Conservation (phyloP, 2,888 invertebrate species). For the Laspeyria flexula region DNA sequence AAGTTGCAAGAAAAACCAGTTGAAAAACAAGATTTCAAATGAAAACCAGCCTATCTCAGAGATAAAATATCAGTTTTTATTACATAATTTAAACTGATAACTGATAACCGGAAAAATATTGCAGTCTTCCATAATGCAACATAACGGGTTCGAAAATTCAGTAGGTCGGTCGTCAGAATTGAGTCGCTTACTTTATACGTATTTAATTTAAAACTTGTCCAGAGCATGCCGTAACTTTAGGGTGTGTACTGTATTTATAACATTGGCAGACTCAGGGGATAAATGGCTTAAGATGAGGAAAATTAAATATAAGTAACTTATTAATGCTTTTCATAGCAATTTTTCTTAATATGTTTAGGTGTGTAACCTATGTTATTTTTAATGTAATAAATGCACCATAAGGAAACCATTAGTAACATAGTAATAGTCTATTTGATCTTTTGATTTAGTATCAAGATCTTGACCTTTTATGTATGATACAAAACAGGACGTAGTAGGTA, state of each 20-base stretch:
- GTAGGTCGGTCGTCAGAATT: conserved; percentile 31
- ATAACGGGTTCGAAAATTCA: conserved; percentile 12
- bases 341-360: no score
- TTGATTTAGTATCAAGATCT: conserved; percentile 28
- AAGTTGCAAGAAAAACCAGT: no score
- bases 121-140: conserved; percentile 4
- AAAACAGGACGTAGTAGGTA: no score
- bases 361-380: no score
- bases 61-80: no score
- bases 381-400: not conserved
- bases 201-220: conserved; percentile 25
- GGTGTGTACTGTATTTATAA: conserved; percentile 25
- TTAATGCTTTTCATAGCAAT: no score
- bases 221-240: conserved; percentile 29
- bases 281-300: not conserved
- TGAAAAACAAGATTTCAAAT: no score
- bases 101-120: conserved; percentile 28
- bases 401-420: conserved; percentile 27
- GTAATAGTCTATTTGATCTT: conserved; percentile 19
- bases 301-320: no score
- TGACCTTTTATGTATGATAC: conserved; percentile 37
- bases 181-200: conserved; percentile 6
- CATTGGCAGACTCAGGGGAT: not conserved
- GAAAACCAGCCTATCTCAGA: no score
- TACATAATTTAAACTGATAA: no score